Evolutionary conservation across 2,113 vertebrate species (phyloP).

Genomic region (Indicator indicator): DNA sequence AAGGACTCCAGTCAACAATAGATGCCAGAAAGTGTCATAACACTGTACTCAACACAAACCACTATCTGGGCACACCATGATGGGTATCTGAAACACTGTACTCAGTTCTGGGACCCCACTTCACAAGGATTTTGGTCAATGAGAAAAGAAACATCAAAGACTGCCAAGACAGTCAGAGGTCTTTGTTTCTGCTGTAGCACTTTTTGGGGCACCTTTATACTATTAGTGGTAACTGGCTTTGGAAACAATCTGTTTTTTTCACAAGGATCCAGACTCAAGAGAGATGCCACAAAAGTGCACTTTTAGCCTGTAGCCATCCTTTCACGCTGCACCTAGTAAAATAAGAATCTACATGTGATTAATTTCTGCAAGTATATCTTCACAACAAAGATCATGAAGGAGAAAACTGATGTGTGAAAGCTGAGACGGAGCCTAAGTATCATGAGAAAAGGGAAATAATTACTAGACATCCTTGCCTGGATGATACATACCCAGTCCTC

Average conservation of each 20-base stretch:
- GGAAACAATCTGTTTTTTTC: background rate
- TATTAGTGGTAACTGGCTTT: background rate
- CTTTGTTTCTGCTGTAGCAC: background rate
- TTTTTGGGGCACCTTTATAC: background rate
- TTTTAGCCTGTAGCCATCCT: background rate
- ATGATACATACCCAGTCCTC: background rate
- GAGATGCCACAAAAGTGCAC: background rate
- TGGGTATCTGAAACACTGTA: background rate
- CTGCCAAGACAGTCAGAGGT: background rate
- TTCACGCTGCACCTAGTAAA: background rate
- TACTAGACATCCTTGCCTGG: background rate
- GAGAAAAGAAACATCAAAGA: background rate
- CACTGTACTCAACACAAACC: background rate
- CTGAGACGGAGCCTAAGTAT: background rate
- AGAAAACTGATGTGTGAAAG: background rate
- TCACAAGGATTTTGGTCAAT: background rate
- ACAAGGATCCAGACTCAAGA: background rate
- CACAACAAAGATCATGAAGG: background rate
- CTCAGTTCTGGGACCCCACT: background rate
- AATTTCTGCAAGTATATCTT: background rate
- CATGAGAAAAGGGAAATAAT: background rate
- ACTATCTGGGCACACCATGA: too few relatives aligned
- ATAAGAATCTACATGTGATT: background rate
- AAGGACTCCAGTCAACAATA: background rate
- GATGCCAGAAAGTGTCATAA: background rate